These are phyloP conservation scores for Natator depressus DNA, from an alignment of 2,113 vertebrate species.

Conservation along the genomic window DNA sequence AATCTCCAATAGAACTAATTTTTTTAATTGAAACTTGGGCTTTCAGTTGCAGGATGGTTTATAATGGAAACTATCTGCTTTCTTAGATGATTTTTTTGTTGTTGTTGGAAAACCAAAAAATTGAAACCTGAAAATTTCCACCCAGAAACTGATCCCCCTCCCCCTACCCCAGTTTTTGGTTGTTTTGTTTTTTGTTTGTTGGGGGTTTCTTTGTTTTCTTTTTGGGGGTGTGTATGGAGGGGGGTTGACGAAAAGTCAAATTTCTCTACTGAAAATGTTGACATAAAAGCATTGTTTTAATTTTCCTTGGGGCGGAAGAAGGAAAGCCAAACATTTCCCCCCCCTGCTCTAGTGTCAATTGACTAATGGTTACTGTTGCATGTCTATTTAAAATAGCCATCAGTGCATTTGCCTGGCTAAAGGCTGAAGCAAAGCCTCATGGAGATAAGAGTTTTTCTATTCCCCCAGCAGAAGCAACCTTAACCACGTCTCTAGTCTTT, in stretches of 20 bases:
- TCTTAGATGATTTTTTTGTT: fast-evolving
- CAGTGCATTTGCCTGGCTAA: neutral
- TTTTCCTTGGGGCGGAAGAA: neutral
- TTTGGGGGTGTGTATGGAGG: too few relatives aligned
- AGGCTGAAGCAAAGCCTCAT: neutral
- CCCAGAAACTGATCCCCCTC: neutral
- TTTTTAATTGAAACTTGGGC: neutral
- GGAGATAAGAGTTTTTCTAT: neutral
- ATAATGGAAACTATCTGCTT: neutral
- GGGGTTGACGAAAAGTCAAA: neutral
- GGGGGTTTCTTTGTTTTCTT: neutral
- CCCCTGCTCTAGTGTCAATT: neutral
- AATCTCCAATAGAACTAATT: fast-evolving
- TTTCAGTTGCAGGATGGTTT: neutral
- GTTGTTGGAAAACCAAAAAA: neutral
- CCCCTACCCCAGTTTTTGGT: fast-evolving
- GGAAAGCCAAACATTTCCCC: neutral
- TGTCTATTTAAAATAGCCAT: neutral
- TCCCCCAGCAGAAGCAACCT: neutral
- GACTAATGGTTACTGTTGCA: fast-evolving
- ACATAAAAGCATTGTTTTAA: neutral
- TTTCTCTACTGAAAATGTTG: neutral
- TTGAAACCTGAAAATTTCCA: neutral
- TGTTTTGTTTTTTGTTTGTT: neutral
- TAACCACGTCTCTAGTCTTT: neutral